These are phyloP conservation scores for Apamea crenata DNA, from an alignment of 2,888 invertebrate species.

Conservation along the genomic window DNA sequence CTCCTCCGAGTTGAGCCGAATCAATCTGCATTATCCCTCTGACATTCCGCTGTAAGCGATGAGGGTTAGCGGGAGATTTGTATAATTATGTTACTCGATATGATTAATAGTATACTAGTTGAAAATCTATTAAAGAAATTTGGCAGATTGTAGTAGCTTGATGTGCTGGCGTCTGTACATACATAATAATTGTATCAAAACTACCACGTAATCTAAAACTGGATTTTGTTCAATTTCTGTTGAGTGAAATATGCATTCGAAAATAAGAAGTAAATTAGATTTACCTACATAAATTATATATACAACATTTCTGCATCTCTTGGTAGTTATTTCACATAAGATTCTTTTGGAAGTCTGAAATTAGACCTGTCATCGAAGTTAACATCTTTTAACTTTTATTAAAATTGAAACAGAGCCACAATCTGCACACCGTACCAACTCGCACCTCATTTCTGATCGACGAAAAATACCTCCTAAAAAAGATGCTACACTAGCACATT, in stretches of 20 bases:
- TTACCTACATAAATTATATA: no score
- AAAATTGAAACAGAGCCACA: background rate
- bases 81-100: background rate
- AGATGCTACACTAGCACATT: background rate
- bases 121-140: no score
- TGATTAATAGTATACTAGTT: background rate
- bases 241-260: background rate
- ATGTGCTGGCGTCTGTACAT: no score
- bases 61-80: slow-evolving; percentile 16
- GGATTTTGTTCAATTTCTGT: no score
- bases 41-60: slow-evolving; percentile 48
- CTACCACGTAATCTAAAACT: no score
- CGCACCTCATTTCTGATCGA: background rate
- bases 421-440: background rate
- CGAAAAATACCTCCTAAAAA: no score
- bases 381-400: no score
- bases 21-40: slow-evolving; percentile 87
- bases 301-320: background rate
- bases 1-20: slow-evolving; percentile 84
- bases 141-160: no score
- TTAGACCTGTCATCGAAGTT: background rate
- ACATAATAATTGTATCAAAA: no score
- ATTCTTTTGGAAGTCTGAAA: background rate
- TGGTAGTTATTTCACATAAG: background rate
- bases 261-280: background rate